phyloP scores from a whole-genome alignment of 2,113 vertebrate species.

The Furnarius figulus region DNA sequence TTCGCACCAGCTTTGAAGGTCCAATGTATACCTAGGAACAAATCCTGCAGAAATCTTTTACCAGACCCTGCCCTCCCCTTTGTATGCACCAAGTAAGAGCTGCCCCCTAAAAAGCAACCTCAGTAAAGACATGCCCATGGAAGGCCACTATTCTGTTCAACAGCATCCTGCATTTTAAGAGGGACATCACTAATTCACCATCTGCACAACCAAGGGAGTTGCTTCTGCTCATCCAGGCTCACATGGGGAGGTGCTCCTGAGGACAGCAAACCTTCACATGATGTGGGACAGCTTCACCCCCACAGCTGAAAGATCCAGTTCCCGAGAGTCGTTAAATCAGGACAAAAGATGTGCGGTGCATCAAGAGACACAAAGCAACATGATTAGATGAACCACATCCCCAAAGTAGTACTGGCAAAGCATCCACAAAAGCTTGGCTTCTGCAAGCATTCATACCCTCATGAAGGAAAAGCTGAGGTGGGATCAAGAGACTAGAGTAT shows the following conservation, averaged over 20 bases:
- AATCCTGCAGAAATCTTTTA: neutral
- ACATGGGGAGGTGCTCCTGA: neutral
- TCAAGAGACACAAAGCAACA: neutral
- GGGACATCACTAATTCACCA: neutral
- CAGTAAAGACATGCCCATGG: fast-evolving
- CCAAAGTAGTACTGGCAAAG: neutral
- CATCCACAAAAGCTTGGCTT: neutral
- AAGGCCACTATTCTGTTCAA: neutral
- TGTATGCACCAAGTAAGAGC: neutral
- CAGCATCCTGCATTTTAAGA: neutral
- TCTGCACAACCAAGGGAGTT: neutral
- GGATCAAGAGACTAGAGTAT: neutral
- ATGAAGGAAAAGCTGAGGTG: neutral
- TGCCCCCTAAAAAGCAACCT: neutral
- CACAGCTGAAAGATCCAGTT: neutral
- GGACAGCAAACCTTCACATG: neutral
- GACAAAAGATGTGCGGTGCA: neutral
- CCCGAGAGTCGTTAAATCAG: neutral
- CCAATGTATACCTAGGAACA: neutral
- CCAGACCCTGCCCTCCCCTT: neutral
- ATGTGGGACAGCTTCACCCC: neutral
- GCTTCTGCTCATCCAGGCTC: neutral
- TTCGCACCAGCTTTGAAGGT: neutral
- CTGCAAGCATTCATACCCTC: neutral
- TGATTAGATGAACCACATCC: neutral